Evolutionary conservation across 2,113 vertebrate species (phyloP).

Genomic region (Halcyon senegalensis): DNA sequence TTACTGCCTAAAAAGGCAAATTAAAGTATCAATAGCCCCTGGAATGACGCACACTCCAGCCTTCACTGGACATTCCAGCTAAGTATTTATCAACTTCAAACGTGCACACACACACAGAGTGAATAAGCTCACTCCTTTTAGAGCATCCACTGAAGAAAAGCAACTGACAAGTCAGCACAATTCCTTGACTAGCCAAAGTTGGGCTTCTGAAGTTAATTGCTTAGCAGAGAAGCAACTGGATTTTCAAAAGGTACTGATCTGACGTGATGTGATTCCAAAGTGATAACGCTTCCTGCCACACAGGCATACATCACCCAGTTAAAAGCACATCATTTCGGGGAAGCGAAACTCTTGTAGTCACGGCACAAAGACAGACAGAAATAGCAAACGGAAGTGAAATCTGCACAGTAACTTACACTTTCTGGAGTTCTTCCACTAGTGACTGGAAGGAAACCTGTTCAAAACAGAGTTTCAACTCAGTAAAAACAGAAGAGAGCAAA

Average conservation of each 20-base stretch:
- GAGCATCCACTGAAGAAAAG: background rate
- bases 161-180: background rate
- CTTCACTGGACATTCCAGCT: background rate
- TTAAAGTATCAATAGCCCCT: background rate
- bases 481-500: background rate
- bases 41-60: background rate
- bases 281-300: background rate
- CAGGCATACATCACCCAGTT: background rate
- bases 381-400: background rate
- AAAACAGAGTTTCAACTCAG: constrained; percentile 10
- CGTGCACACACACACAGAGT: background rate
- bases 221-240: background rate
- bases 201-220: background rate
- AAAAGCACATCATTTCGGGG: background rate
- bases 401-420: constrained; percentile 82
- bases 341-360: background rate
- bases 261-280: background rate
- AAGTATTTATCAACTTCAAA: background rate
- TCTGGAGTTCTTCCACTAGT: constrained; percentile 87
- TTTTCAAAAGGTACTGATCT: constrained; percentile 17
- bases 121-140: background rate
- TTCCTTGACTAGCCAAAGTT: background rate
- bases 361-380: background rate
- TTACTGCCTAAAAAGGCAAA: background rate
- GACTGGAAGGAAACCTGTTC: constrained; percentile 84